phyloP scores from a whole-genome alignment of 1,140 invertebrate species.

The Danaus plexippus region DNA sequence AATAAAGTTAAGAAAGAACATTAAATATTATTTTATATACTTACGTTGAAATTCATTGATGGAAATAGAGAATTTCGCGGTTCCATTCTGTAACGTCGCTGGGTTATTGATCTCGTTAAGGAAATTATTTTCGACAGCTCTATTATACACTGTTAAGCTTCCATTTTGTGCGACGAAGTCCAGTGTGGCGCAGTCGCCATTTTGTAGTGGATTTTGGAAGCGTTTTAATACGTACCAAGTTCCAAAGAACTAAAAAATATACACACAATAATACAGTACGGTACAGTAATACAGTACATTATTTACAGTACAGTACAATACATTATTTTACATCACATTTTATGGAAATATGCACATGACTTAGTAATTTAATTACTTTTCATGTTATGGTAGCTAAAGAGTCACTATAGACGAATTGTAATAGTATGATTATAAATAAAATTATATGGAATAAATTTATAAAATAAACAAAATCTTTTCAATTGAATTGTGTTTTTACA shows the following conservation, averaged over 20 bases:
- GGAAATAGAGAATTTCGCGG: constrained; percentile 27
- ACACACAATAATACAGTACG: constrained; percentile 1
- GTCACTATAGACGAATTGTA: no score
- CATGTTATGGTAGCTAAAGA: no score
- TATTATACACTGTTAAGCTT: constrained; percentile 16
- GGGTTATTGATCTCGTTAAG: constrained; percentile 25
- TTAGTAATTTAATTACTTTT: no score
- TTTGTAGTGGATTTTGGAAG: constrained; percentile 20
- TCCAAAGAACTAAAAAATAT: constrained; percentile 37
- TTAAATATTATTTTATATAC: constrained; percentile 7
- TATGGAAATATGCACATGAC: no score
- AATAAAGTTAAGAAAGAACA: neutral
- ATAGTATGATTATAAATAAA: no score
- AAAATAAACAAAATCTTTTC: no score
- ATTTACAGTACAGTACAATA: no score
- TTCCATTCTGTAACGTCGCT: constrained; percentile 19
- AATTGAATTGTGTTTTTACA: no score
- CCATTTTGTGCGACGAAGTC: constrained; percentile 19
- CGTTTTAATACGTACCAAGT: constrained; percentile 35
- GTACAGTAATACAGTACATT: no score
- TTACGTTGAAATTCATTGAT: constrained; percentile 20
- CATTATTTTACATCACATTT: no score
- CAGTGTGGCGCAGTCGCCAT: constrained; percentile 33
- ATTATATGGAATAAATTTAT: no score
- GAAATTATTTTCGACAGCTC: constrained; percentile 37